These are phyloP conservation scores for Chaitophorus viminalis DNA, from an alignment of 2,888 invertebrate genomes.

Conservation along the genomic window DNA sequence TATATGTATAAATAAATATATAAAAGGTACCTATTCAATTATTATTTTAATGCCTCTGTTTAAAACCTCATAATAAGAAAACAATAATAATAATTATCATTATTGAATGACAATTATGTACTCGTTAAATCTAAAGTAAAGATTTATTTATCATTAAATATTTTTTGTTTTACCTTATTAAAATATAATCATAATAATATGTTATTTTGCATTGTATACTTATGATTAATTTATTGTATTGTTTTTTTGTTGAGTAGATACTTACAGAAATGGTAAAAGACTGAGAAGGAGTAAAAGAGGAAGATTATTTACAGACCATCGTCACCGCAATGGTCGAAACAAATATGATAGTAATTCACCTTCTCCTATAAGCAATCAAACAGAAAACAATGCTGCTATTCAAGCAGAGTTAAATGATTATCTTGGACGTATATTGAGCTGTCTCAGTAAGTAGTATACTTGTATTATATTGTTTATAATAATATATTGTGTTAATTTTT, in stretches of 20 bases:
- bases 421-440: constrained; percentile 35
- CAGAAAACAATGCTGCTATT: neutral
- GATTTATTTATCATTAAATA: neutral
- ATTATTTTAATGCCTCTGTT: neutral
- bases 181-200: neutral
- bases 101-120: too few relatives aligned
- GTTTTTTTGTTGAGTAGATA: neutral
- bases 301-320: neutral
- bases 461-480: neutral
- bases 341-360: neutral
- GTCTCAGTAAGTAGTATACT: constrained; percentile 44
- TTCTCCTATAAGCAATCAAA: constrained; percentile 3
- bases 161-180: neutral
- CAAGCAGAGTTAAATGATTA: constrained; percentile 46
- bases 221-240: neutral
- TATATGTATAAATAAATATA: too few relatives aligned
- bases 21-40: too few relatives aligned
- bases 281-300: neutral
- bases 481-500: too few relatives aligned
- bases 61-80: neutral
- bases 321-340: neutral
- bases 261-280: neutral
- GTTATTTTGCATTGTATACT: too few relatives aligned
- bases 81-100: too few relatives aligned
- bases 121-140: too few relatives aligned